Base-by-base conservation (phyloP, 30 jellyfish, hydroid and myxozoan genomes). In the Aurelia sp. region DNA sequence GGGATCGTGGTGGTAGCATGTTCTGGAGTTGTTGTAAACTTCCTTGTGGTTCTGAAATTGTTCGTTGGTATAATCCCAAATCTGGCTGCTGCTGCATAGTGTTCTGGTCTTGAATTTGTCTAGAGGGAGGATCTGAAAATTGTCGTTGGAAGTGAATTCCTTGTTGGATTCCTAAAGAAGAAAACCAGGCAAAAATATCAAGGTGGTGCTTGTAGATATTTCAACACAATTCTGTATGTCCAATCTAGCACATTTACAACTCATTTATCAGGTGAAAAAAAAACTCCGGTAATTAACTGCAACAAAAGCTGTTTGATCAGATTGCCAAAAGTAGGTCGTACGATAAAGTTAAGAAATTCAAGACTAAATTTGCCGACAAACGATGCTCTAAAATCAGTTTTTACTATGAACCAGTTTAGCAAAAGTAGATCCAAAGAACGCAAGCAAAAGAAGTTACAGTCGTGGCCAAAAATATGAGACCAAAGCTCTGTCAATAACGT, bases 1-100 rank as follows among this genome's bases (percentile, higher is more conserved):
- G 92, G 13, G 92, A 82, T 60, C 92, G 48, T 6, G 92, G 92
- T 4, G 92, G 92, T 6, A 82, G 74, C 92, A 82, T 82, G 80
- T 82, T 82, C 72, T 82, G 92, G 7, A 82, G 47, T 66, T 82
- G 93, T 77, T 90, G 97, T 58, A 72, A 82, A 52, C 90, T 88
- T 31, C 86, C 90, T 55, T 78, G 88, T 5, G 93, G 93, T 64
- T 79, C 93, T 6, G 97, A 90, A 15, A 90, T 22, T 74, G 82
- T 93, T 18, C 91, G 94, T 64, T 90, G 97, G 57, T 67, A 90
- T 52, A 90, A 13, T 5, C 73, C 55, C 38, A 88, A 58, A 13
- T 88, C 91, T 59, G 83, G 96, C 19, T 64, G 90, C 51, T 73
- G 87, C 71, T 84, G 93, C 60, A 60, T 74, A 10, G 79, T 70